These are phyloP conservation scores for Lycaena phlaeas DNA, from an alignment of 2,888 invertebrate species.

Conservation along the genomic window DNA sequence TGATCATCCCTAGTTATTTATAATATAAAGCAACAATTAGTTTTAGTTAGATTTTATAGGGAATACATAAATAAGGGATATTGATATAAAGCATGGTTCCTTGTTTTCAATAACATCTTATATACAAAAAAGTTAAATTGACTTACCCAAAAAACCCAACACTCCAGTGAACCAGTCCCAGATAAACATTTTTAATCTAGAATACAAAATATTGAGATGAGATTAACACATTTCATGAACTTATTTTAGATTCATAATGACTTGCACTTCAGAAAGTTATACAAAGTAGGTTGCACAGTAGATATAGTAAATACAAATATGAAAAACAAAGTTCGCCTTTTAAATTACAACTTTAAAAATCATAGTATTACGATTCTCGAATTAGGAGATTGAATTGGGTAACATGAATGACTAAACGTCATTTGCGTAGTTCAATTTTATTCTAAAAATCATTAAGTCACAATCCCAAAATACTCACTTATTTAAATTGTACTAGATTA, in stretches of 20 bases:
- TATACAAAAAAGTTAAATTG: background rate
- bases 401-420: conserved; percentile 63
- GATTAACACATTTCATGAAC: conserved; percentile 10
- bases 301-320: background rate
- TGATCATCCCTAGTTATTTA: no score
- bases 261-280: conserved; percentile 16
- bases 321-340: background rate
- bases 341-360: conserved; percentile 19
- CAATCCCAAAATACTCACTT: conserved; percentile 53
- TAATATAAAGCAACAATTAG: no score
- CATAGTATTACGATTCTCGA: no score
- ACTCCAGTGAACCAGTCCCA: conserved; percentile 97
- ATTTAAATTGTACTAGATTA: conserved; percentile 62
- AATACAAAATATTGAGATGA: conserved; percentile 24
- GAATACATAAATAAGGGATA: no score
- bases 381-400: conserved; percentile 58
- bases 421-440: conserved; percentile 49
- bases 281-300: background rate
- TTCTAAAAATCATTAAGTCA: conserved; percentile 30
- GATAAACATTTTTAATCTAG: conserved; percentile 86
- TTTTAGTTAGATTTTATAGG: background rate
- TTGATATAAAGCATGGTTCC: no score
- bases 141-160: conserved; percentile 92
- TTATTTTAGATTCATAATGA: conserved; percentile 25
- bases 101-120: background rate